Evolutionary conservation across 23 tunicate genomes (phyloP), one percentile per base, ranked within the genome.

Genomic region (Trididemnum nubilum): DNA sequence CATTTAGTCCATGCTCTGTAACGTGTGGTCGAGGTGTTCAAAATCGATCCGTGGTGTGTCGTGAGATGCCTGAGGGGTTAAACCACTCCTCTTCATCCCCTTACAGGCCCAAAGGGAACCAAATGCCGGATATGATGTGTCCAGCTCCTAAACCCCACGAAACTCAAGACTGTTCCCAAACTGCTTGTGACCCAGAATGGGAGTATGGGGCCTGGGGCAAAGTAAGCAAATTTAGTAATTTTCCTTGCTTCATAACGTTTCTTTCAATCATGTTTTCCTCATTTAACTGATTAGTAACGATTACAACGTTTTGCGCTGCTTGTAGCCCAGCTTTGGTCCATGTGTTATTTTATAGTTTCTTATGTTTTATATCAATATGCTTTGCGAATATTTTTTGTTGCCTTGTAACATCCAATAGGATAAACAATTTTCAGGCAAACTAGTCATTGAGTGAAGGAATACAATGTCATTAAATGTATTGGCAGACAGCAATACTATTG

Each of bases 11-110:
- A 35, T 91, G 97, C 58, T 36, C 71, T 31, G 83, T 77, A 15
- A 74, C 90, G 23, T 91, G 97, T 49, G 97, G 97, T 0, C 52
- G 97, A 59, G 97, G 97, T 21, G 36, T 63, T 0, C 90, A 83
- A 73, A 72, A 50, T 9, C 75, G 97, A 60, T 33, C 87, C 32
- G 97, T 91, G n/a, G 81, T 84, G 38, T 91, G 97, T 65, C 75
- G 80, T 2, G 33, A 60, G 9, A 86, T 86, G 81, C 90, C 97
- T 27, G 97, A 91, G 57, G 88, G 87, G 3, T 4, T 7, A 27
- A 77, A 77, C 66, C 51, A 31, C 25, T 77, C 81, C 67, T 12
- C 67, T 31, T 37, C 79, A 5, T 23, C 36, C 33, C 37, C 2
- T 51, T 24, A 77, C 2, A 28, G 28, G 34, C 63, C 36, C 15